Evolutionary conservation across 1,140 invertebrate genomes (phyloP).

Genomic region (Megalopta genalis): DNA sequence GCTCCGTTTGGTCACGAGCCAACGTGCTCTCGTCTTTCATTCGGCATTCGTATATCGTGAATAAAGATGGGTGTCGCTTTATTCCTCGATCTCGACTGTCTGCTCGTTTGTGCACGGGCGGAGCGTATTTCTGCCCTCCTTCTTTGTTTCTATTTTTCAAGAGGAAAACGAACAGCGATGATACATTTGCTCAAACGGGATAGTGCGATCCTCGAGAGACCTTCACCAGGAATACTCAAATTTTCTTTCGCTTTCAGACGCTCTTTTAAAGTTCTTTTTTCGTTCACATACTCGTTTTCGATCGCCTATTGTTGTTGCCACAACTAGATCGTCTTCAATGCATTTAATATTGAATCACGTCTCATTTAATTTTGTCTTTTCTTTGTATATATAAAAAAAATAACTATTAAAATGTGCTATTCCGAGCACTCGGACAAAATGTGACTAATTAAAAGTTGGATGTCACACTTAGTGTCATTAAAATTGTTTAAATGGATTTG

Average conservation of each 20-base stretch:
- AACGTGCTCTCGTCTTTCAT: constrained; percentile 4
- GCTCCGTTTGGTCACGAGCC: neutral
- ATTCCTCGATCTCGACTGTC: constrained; percentile 26
- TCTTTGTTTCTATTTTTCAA: constrained; percentile 34
- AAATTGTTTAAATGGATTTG: too few relatives aligned
- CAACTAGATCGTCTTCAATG: neutral
- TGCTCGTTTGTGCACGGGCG: constrained; percentile 23
- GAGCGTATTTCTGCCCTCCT: constrained; percentile 8
- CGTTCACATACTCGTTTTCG: neutral
- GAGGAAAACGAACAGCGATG: constrained; percentile 29
- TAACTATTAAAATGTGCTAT: too few relatives aligned
- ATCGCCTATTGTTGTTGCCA: neutral
- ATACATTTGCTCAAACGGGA: constrained; percentile 15
- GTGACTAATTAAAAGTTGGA: too few relatives aligned
- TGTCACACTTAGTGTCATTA: too few relatives aligned
- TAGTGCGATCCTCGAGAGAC: constrained; percentile 7
- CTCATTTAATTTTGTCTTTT: too few relatives aligned
- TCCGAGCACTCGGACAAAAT: too few relatives aligned
- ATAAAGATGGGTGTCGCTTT: constrained; percentile 22
- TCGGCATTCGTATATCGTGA: neutral
- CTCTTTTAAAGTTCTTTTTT: neutral
- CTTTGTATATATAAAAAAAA: too few relatives aligned
- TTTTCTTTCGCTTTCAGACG: neutral
- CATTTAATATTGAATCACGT: neutral
- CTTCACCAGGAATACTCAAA: constrained; percentile 15